Conservation (phyloP, 2,797 vertebrate genomes). For the Manis crassicaudata region DNA sequence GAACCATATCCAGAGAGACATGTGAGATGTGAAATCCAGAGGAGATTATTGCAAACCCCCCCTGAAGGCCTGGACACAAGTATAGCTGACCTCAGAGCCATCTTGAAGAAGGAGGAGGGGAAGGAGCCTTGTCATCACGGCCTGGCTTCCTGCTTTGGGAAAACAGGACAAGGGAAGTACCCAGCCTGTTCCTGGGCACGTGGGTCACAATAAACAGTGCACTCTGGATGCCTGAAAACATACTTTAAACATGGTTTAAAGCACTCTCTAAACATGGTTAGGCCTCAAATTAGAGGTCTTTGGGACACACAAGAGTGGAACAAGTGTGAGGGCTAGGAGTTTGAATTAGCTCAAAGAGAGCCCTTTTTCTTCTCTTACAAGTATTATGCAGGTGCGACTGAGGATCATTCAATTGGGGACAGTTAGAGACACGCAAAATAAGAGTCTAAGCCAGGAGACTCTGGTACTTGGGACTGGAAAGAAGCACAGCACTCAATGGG, state of each 20-base stretch:
- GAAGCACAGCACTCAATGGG: constrained; percentile 75
- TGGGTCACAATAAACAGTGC: constrained; percentile 69
- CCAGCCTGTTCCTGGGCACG: constrained; percentile 20
- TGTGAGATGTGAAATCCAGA: background rate
- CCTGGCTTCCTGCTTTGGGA: background rate
- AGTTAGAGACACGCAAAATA: constrained; percentile 73
- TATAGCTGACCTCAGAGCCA: background rate
- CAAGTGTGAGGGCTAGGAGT: constrained; percentile 54
- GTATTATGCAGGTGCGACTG: constrained; percentile 69
- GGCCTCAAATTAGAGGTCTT: constrained; percentile 63
- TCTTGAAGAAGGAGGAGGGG: background rate
- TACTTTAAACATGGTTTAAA: constrained; percentile 72
- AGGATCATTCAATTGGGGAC: constrained; percentile 64
- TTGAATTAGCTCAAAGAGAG: constrained; percentile 67
- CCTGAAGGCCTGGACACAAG: background rate
- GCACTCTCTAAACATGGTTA: constrained; percentile 73
- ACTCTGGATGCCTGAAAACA: constrained; percentile 71
- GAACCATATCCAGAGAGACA: background rate
- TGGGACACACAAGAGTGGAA: constrained; percentile 50
- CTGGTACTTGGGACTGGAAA: constrained; percentile 69
- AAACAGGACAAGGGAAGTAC: constrained; percentile 3
- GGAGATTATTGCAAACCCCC: background rate
- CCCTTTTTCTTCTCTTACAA: constrained; percentile 59
- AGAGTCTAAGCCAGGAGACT: constrained; percentile 63
- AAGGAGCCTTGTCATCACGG: constrained; percentile 16